phyloP scores from a whole-genome alignment of 2,797 vertebrate species.

The Spinus olivaceus region DNA sequence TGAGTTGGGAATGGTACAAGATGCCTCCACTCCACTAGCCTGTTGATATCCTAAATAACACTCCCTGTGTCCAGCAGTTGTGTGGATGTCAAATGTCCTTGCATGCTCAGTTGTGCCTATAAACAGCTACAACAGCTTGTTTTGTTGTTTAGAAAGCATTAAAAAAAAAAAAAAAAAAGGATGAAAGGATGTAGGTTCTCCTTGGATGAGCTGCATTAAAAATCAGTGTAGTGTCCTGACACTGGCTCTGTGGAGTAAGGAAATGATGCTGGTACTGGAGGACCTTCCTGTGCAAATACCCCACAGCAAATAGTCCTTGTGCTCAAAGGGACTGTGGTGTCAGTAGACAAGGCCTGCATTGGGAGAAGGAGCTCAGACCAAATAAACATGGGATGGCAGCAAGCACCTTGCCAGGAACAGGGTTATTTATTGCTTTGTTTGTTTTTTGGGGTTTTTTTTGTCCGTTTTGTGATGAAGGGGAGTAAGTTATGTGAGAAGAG shows the following conservation, averaged over 20 bases:
- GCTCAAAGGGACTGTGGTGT: background rate
- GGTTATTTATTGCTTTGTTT: background rate
- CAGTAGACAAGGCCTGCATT: background rate
- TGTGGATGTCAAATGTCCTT: background rate
- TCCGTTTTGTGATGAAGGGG: background rate
- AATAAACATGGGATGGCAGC: background rate
- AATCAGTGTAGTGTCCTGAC: background rate
- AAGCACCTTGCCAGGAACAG: background rate
- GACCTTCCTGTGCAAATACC: background rate
- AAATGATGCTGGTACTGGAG: background rate
- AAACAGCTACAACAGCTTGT: background rate
- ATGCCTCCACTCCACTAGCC: background rate
- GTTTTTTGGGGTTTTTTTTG: background rate
- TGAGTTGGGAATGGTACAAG: background rate
- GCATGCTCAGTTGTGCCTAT: background rate
- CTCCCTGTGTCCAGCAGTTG: background rate
- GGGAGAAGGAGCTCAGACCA: background rate
- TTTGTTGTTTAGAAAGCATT: background rate
- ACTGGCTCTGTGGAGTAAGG: background rate
- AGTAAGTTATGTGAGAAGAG: background rate
- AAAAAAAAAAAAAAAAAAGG: background rate
- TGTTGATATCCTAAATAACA: background rate
- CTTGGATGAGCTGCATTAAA: background rate
- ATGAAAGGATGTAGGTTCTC: background rate
- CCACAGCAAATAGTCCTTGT: background rate